These are phyloP conservation scores for Onychostoma macrolepis DNA, from an alignment of 2,113 vertebrate genomes.

Conservation along the genomic window DNA sequence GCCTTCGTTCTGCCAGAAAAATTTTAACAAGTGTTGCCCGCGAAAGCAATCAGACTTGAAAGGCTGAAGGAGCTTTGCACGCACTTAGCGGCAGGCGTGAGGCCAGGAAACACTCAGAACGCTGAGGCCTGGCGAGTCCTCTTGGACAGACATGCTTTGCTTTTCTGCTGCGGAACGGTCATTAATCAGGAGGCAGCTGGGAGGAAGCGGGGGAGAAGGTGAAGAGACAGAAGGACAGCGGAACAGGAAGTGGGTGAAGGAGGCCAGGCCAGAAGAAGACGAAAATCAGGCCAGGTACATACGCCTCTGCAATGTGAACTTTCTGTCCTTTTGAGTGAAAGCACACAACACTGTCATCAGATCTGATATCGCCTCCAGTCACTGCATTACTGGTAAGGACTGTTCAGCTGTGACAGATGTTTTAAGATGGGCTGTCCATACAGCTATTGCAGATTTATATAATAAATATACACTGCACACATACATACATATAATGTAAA, in stretches of 20 bases:
- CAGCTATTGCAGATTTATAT: neutral
- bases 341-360: neutral
- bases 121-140: constrained; percentile 3
- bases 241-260: constrained; percentile 57
- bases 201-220: constrained; percentile 67
- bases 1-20: constrained; percentile 57
- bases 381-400: neutral
- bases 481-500: too few species aligned
- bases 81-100: constrained; percentile 52
- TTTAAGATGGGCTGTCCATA: neutral
- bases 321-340: neutral
- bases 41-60: constrained; percentile 71
- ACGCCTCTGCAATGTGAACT: constrained; percentile 16
- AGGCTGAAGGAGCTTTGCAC: constrained; percentile 58
- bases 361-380: neutral
- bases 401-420: neutral
- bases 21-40: constrained; percentile 64
- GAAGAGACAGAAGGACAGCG: constrained; percentile 43
- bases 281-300: constrained; percentile 53
- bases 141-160: constrained; percentile 32
- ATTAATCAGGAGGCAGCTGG: constrained; percentile 72
- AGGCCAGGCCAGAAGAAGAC: constrained; percentile 32
- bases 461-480: too few species aligned
- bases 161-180: constrained; percentile 57
- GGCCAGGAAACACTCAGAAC: constrained; percentile 51